Evolutionary conservation across 2,113 vertebrate genomes (phyloP), one percentile per base, ranked within the genome.

Genomic region (Tachysurus vachellii): DNA sequence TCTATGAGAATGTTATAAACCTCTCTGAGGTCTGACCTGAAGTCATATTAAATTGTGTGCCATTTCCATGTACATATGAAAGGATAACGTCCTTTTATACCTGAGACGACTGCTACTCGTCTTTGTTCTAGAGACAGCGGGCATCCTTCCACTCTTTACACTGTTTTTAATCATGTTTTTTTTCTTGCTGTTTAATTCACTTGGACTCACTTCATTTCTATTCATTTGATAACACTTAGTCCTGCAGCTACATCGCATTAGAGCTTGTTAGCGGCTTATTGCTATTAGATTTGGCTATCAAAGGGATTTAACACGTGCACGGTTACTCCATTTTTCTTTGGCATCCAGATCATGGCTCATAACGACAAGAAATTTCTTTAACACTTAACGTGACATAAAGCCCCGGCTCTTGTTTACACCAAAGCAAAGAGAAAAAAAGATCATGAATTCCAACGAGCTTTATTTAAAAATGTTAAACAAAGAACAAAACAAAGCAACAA

Each of bases 381-480:
- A 42, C 54, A 13, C 31, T 23, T 59, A 56, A 56, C 10, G 28
- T 79, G 13, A 54, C 73, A 56, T 79, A 79, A 79, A 19, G 14
- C 50, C 75, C 75, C 7, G 26, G 75, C 9, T 31, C 26, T 77
- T 54, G 75, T 50, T 50, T 50, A 26, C 68, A 71, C 28, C 31
- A 8, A 64, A 26, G 28, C n/a, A 1, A n/a, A 16, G 66, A 36
- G 61, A 31, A 23, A 47, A 64, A 47, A 16, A 44, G 53, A 75
- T 56, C 54, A 16, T 68, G 42, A 73, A 66, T 28, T n/a, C 10
- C 26, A 62, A 62, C 9, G 11, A 61, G 70, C 9, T 5, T 16
- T 64, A 66, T 87, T 87, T 87, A 75, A 73, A 83, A 87, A 75
- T 44, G 70, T 76, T 70, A 66, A 53, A 36, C 76, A 76, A 36